These are phyloP conservation scores for Penaeus indicus DNA, from an alignment of 1,140 invertebrate genomes.

Conservation along the genomic window DNA sequence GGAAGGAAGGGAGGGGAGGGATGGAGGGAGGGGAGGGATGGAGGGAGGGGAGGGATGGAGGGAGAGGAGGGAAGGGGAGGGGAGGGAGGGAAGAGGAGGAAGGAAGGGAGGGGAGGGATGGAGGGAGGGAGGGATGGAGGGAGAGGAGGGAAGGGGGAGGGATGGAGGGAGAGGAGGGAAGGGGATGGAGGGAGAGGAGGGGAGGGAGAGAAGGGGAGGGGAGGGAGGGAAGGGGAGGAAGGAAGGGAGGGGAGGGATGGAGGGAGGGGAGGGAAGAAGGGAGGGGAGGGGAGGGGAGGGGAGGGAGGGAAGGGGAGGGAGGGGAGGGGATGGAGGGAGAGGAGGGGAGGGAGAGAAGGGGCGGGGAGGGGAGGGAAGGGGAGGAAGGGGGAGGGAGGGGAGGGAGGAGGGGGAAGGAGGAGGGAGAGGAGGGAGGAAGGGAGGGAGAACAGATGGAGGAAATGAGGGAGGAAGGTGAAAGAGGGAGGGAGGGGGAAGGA, in stretches of 20 bases:
- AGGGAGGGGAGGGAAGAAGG: background rate
- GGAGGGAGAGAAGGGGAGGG: conserved; percentile 8
- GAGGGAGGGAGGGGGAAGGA: conserved; percentile 1
- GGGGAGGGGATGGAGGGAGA: background rate
- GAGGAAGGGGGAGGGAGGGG: conserved; percentile 16
- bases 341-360: conserved; percentile 2
- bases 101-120: background rate
- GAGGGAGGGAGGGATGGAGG: background rate
- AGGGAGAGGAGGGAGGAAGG: conserved; percentile 1
- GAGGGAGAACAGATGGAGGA: too few relatives aligned
- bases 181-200: too few relatives aligned
- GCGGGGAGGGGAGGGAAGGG: background rate
- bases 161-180: conserved; percentile 9
- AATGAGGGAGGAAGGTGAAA: background rate
- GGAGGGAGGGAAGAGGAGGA: conserved; percentile 7
- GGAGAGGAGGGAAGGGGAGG: conserved; percentile 7
- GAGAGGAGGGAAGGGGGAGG: too few relatives aligned
- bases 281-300: background rate
- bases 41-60: background rate
- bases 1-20: background rate
- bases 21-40: background rate
- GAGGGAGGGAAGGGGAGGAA: conserved; percentile 2
- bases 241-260: background rate
- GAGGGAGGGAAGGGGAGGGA: conserved; percentile 1
- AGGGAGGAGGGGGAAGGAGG: conserved; percentile 7